Conservation (phyloP, 2,797 vertebrate species). For the Gymnoscopelus microlampas region DNA sequence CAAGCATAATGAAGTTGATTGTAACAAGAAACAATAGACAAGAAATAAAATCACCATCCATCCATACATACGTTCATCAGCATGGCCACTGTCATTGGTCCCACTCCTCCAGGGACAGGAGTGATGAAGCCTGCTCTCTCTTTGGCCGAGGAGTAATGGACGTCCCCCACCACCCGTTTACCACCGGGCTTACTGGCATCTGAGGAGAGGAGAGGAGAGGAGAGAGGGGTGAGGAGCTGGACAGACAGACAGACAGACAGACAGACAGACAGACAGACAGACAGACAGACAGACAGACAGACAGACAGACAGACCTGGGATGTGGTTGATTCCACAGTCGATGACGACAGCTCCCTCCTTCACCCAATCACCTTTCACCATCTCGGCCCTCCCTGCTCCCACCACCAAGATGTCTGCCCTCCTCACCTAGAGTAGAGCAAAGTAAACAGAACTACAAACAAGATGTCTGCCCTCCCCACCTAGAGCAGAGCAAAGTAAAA, state of each 20-base stretch:
- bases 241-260: background rate
- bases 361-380: slow-evolving; percentile 95
- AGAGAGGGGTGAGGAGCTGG: background rate
- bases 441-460: background rate
- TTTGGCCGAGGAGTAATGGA: slow-evolving; percentile 87
- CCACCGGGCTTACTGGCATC: slow-evolving; percentile 86
- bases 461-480: no score
- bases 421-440: slow-evolving; percentile 79
- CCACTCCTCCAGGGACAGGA: slow-evolving; percentile 94
- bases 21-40: no score
- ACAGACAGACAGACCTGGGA: slow-evolving; percentile 84
- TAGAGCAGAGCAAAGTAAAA: no score
- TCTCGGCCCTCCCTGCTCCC: slow-evolving; percentile 89
- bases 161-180: slow-evolving; percentile 90
- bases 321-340: slow-evolving; percentile 94
- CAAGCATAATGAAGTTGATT: no score
- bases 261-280: slow-evolving; percentile 28
- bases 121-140: slow-evolving; percentile 90
- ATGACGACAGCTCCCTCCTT: slow-evolving; percentile 93
- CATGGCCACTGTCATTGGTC: slow-evolving; percentile 97
- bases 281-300: slow-evolving; percentile 13
- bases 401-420: slow-evolving; percentile 95
- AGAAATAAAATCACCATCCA: no score
- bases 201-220: slow-evolving; percentile 65
- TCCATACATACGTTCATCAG: slow-evolving; percentile 86